A percentile compares a stretch with the other conserved stretches of the same genome.
These are phyloP conservation scores for Pteruthius melanotis DNA, from an alignment of 2,113 vertebrate genomes.

Conservation along the genomic window DNA sequence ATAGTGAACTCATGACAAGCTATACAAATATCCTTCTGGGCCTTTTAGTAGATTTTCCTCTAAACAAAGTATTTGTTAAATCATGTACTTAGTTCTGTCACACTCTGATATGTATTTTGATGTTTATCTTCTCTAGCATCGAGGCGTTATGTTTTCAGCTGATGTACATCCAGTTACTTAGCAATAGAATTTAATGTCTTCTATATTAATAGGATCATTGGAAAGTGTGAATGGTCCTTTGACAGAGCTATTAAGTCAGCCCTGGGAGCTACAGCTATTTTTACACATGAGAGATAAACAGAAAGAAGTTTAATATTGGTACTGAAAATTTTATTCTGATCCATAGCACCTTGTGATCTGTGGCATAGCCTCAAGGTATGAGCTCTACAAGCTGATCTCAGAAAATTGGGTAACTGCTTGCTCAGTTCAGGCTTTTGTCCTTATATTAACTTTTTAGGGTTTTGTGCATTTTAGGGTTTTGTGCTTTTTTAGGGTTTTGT, in stretches of 20 bases:
- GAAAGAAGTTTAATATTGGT: conserved; percentile 22
- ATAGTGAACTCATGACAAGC: not conserved
- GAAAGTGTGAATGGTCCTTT: conserved; percentile 4
- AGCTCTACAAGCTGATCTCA: not conserved
- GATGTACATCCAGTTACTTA: conserved; percentile 40
- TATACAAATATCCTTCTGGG: not conserved
- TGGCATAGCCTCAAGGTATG: not conserved
- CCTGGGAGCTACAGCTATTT: conserved; percentile 34
- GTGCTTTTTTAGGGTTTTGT: not conserved
- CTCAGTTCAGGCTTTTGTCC: not conserved
- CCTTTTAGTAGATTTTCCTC: not conserved
- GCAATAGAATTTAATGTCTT: conserved; percentile 28
- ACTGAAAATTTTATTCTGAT: conserved; percentile 13
- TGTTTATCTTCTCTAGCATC: not conserved
- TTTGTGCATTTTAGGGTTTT: not conserved
- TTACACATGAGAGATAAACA: conserved; percentile 2
- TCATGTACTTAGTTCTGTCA: not conserved
- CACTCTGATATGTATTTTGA: not conserved
- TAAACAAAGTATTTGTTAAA: not conserved
- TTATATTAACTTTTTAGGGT: not conserved
- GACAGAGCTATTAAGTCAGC: conserved; percentile 43
- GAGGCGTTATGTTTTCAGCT: not conserved
- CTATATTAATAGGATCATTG: not conserved
- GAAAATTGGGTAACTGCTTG: not conserved
- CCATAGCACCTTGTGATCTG: not conserved